These are phyloP conservation scores for Sebastes trivittatus DNA, from an alignment of 2,797 vertebrate genomes.

Conservation along the genomic window DNA sequence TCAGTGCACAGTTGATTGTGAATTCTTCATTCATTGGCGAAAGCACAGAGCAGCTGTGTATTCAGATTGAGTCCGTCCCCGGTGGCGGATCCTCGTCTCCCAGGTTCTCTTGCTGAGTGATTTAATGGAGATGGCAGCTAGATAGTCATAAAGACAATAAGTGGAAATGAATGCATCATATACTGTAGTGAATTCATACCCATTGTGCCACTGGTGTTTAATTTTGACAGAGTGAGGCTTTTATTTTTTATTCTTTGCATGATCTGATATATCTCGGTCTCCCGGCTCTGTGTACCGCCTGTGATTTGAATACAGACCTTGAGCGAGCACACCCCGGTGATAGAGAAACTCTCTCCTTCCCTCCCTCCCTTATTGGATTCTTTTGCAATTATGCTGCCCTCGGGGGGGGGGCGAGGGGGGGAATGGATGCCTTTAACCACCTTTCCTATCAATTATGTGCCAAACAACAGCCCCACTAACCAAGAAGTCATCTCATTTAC, in stretches of 20 bases:
- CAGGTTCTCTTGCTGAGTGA: conserved; percentile 41
- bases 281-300: conserved; percentile 8
- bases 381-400: conserved; percentile 74
- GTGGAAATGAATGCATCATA: conserved; percentile 32
- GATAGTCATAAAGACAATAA: conserved; percentile 55
- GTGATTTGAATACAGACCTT: conserved; percentile 59
- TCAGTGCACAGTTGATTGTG: conserved; percentile 26
- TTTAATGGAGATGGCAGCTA: conserved; percentile 53
- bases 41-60: conserved; percentile 64
- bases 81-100: conserved; percentile 49
- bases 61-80: conserved; percentile 57
- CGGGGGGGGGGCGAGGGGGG: conserved; percentile 20
- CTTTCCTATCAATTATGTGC: conserved; percentile 79
- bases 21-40: conserved; percentile 53
- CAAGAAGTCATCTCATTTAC: conserved; percentile 81
- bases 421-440: conserved; percentile 74
- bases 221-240: neutral
- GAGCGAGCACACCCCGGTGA: conserved; percentile 28
- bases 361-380: conserved; percentile 65
- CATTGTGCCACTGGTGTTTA: conserved; percentile 7
- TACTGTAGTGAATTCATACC: conserved; percentile 11
- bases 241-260: neutral
- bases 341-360: conserved; percentile 47
- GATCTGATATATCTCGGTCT: conserved; percentile 5
- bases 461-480: conserved; percentile 74